Base-by-base conservation (phyloP, 1,140 invertebrate species). In the Heliothis subflexa region DNA sequence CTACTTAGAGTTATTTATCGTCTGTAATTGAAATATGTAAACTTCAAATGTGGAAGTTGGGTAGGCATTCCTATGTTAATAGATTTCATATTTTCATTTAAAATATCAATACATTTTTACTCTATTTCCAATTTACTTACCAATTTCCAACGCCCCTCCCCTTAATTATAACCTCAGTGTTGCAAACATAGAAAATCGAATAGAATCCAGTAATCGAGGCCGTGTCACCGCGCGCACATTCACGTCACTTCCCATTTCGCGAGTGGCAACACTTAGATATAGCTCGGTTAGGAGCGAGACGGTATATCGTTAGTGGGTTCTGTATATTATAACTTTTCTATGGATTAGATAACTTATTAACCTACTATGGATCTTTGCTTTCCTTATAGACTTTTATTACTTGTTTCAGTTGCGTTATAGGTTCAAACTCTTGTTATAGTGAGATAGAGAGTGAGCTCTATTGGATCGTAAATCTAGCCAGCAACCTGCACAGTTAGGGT, bases 181-280 rank as follows among this genome's bases (percentile, higher is more conserved):
- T 75, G 52, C 73, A 50, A 75, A 61, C 73, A 16, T 52, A 75
- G 73, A 75, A 75, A 75, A 75, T 75, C 73, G 73, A 75, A 75
- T 64, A 75, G 73, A 75, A 75, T 75, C 73, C 73, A 21, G 73
- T 75, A 75, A 75, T 75, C 73, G 73, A 62, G 59, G 73, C 52
- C 73, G 59, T 64, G 73, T 75, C 73, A 68, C 64, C 18, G 47
- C 45, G 64, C 64, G 64, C 64, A 68, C 85, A 88, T 89, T 89
- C 85, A 87, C 86, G 85, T 87, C 87, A 80, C 85, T 84, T 86
- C 85, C 83, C 83, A 87, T 88, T 87, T 86, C 81, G 82, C 81
- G 79, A 83, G 81, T 84, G 83, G 83, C 80, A 86, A 88, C 85
- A 87, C 74, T 76, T 75, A 81, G 66, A 72, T 71, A 62, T 54